Percentiles rank a stretch among this genome's conserved stretches.
These are phyloP conservation scores for Craterocephalus amniculus DNA, from an alignment of 2,797 vertebrate genomes.

Conservation along the genomic window DNA sequence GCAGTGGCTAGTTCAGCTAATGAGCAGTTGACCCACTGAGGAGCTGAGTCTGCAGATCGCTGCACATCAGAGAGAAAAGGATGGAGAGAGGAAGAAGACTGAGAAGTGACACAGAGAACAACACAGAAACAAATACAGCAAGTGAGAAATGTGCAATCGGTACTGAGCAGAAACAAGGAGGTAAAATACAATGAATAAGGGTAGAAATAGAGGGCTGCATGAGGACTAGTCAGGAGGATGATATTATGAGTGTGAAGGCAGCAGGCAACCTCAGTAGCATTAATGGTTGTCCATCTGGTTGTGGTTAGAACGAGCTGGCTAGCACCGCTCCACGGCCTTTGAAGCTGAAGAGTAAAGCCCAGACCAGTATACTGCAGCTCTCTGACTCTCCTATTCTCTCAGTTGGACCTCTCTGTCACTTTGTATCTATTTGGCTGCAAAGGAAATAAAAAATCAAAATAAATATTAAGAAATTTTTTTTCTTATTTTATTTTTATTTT, in stretches of 20 bases:
- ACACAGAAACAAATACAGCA: conserved; percentile 20
- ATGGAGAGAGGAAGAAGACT: conserved; percentile 32
- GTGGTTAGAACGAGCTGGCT: conserved; percentile 68
- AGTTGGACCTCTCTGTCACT: conserved; percentile 43
- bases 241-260: conserved; percentile 59
- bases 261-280: conserved; percentile 65
- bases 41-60: conserved; percentile 68
- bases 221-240: conserved; percentile 34
- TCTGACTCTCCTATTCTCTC: conserved; percentile 38
- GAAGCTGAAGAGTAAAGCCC: conserved; percentile 56
- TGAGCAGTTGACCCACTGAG: conserved; percentile 82
- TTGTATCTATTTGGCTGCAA: conserved; percentile 33
- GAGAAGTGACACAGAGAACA: conserved; percentile 38
- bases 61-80: conserved; percentile 61
- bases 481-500: too few species aligned
- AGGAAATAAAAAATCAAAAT: conserved; percentile 12
- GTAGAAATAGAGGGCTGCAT: conserved; percentile 13
- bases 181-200: not conserved
- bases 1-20: conserved; percentile 77
- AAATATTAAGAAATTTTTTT: not conserved
- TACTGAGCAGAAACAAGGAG: not conserved
- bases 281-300: conserved; percentile 71
- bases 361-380: conserved; percentile 37
- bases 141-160: conserved; percentile 36
- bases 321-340: conserved; percentile 64